A percentile compares a stretch with the other conserved stretches of the same genome.
These are phyloP conservation scores for Odontomachus brunneus DNA, from an alignment of 1,140 invertebrate genomes.

Conservation along the genomic window DNA sequence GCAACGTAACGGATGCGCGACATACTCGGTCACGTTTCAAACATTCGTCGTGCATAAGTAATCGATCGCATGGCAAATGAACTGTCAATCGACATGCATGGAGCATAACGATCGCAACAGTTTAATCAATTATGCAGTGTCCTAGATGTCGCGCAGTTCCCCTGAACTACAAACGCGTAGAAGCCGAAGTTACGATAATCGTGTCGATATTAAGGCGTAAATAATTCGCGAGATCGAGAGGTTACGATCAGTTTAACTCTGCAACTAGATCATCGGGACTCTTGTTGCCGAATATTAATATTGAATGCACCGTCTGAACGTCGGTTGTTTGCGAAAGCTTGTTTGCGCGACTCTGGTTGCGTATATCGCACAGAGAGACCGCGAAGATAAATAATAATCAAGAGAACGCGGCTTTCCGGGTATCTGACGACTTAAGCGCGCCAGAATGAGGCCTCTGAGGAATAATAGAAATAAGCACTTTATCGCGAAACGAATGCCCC, in stretches of 20 bases:
- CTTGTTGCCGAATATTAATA: background rate
- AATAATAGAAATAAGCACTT: constrained; percentile 32
- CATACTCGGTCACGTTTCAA: background rate
- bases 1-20: constrained; percentile 11
- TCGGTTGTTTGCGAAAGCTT: too few species aligned
- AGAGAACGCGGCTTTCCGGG: background rate
- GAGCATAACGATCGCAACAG: background rate
- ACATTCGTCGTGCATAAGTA: constrained; percentile 18
- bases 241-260: background rate
- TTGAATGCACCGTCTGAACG: background rate
- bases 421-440: background rate
- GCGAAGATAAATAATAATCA: background rate
- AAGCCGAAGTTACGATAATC: background rate
- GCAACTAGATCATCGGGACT: background rate
- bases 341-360: too few species aligned
- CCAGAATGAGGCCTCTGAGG: constrained; percentile 11
- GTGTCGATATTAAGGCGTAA: background rate
- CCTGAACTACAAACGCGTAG: background rate
- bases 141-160: background rate
- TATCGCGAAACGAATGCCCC: background rate
- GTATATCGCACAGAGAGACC: too few species aligned
- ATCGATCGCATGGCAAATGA: constrained; percentile 5
- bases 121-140: constrained; percentile 52
- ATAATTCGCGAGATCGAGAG: background rate
- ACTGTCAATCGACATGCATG: constrained; percentile 21